Evolutionary conservation across 2,888 invertebrate genomes (phyloP), one percentile per base, ranked within the genome.

Genomic region (Volucella bombylans): DNA sequence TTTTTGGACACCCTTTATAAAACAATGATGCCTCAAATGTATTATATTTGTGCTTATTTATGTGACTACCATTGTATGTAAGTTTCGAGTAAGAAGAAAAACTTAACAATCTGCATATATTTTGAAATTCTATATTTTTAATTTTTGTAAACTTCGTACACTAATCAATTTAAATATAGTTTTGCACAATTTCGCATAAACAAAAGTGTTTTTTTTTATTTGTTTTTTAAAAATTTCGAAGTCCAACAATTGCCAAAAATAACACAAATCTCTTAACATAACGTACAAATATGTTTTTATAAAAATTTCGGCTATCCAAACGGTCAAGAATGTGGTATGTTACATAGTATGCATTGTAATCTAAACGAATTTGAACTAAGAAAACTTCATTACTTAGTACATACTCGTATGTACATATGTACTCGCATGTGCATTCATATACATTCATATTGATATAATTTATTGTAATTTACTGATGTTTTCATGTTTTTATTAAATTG

Each of bases 261-360:
- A 39, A 57, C 41, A 39, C 4, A 64, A 39, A 18, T 50, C 4
- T 10, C 11, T 31, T 31, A 31, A 31, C 31, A 31, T 31, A 71
- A 78, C 31, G 14, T 2, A 73, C 43, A 59, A 31, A 45, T 41
- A 38, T 12, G 18, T 49, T 45, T 14, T 23, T 31, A 15, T 4
- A 8, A 79, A 72, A 87, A 68, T 87, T 86, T 86, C 86, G 87
- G 82, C 87, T 86, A 74, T 81, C 83, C 86, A 82, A 87, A 86
- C 73, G 78, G 73, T 73, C 59, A 69, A 54, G 57, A 14, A 31
- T 31, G 6, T 31, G 6, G 1, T 23, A 23, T 23, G 2, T 2
- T 0, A 31, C 1, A 31, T 31, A 31, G 31, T 31, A 31, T 4
- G 31, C 6, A 31, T 31, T 31, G 6, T 6, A 45, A 68, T 57